A percentile compares a stretch with the other conserved stretches of the same genome.
phyloP scores from a whole-genome alignment of 1,140 invertebrate species.

The Solenopsis invicta region DNA sequence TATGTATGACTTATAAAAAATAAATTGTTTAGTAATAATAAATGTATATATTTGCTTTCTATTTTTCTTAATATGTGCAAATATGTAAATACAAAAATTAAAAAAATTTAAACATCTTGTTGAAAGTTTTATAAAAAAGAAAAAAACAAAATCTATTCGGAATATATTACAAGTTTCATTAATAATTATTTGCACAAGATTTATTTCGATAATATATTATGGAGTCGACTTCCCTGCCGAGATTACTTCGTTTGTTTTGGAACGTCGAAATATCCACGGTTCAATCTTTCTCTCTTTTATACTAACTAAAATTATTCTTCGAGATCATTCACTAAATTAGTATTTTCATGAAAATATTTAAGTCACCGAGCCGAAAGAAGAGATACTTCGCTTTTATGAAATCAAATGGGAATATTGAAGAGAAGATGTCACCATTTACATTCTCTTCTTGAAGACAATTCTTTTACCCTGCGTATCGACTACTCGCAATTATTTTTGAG shows the following conservation, averaged over 20 bases:
- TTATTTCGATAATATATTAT: constrained; percentile 18
- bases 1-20: constrained; percentile 48
- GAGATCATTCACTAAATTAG: background rate
- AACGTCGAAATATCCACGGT: background rate
- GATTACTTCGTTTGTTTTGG: background rate
- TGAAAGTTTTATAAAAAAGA: background rate
- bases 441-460: background rate
- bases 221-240: background rate
- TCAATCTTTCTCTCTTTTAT: background rate
- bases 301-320: background rate
- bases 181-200: constrained; percentile 13
- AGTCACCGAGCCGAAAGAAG: background rate
- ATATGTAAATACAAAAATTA: background rate
- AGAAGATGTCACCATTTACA: constrained; percentile 3
- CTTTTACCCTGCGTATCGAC: constrained; percentile 17
- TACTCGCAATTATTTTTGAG: background rate
- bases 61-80: background rate
- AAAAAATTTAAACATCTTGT: background rate
- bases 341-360: background rate
- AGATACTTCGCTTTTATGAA: constrained; percentile 13
- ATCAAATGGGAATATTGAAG: background rate
- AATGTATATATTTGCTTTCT: background rate
- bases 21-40: constrained; percentile 54
- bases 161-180: background rate
- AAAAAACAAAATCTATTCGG: background rate